Evolutionary conservation across 2,113 vertebrate species (phyloP), one percentile per base, ranked within the genome.

Genomic region (Hiodon alosoides): DNA sequence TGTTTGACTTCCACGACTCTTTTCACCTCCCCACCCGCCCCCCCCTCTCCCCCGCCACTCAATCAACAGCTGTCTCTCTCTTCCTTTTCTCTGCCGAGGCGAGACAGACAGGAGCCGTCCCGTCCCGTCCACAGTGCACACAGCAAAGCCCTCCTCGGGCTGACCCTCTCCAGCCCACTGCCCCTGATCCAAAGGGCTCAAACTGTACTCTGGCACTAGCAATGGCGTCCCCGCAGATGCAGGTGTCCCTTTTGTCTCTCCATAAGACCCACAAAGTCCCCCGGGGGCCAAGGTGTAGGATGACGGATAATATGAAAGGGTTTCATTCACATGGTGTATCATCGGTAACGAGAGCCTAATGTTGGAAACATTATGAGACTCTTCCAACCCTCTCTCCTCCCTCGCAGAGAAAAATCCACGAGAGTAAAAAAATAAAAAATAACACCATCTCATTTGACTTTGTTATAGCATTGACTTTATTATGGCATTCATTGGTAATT

Each of bases 231-330:
- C 82, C 70, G 59, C 76, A 77, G 66, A 81, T 81, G 82, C 86
- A 87, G 86, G 85, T 87, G 82, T 75, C 72, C 81, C 77, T 78
- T 72, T 68, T 58, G 46, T 9, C 67, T 74, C 71, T 67, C 75
- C 53, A 66, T 11, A 53, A 74, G 76, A 78, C 83, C 79, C 53
- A 55, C 66, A 81, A 77, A 75, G 73, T 55, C 81, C 77, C 81
- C 79, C 55, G 17, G 53, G 72, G 75, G 73, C 55, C 5, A 47
- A 16, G 82, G 80, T 86, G 76, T 82, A 79, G 79, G 74, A 75
- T 87, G 75, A 85, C 85, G 75, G 76, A 60, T 76, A 64, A 67
- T 14, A 73, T 80, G 73, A 82, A 82, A 79, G 3, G 64, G 17
- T 46, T 60, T 74, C 48, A 62, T 65, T 59, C 76, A 72, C 13